These are phyloP conservation scores for Pelobates fuscus DNA, from an alignment of 2,113 vertebrate species.

Conservation along the genomic window DNA sequence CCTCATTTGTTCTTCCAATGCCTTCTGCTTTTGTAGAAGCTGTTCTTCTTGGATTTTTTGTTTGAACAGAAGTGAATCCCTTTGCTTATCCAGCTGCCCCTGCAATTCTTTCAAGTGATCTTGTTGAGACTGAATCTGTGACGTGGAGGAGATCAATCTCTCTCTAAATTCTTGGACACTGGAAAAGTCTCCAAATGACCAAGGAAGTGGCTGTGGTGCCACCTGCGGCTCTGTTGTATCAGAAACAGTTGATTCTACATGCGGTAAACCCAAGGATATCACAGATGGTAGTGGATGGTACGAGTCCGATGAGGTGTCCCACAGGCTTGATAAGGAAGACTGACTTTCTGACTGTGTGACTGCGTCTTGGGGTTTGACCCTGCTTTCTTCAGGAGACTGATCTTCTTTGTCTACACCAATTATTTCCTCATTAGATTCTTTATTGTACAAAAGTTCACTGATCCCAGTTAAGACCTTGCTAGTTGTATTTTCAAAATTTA, in stretches of 20 bases:
- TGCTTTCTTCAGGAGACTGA: not conserved
- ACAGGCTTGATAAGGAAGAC: slow-evolving; percentile 23
- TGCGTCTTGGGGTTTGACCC: not conserved
- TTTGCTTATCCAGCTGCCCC: slow-evolving; percentile 62
- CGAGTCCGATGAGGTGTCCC: slow-evolving; percentile 16
- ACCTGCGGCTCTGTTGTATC: slow-evolving; percentile 21
- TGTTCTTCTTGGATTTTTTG: slow-evolving; percentile 68
- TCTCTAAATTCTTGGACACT: slow-evolving; percentile 51
- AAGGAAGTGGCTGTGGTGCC: slow-evolving; percentile 11
- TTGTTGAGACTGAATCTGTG: slow-evolving; percentile 62
- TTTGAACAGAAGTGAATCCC: slow-evolving; percentile 62
- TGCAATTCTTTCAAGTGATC: slow-evolving; percentile 63
- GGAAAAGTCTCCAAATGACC: slow-evolving; percentile 51
- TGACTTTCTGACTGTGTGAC: not conserved
- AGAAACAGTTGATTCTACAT: slow-evolving; percentile 7
- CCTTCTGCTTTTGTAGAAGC: slow-evolving; percentile 60
- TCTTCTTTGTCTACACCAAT: not conserved
- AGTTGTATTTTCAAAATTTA: not conserved
- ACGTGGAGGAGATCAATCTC: slow-evolving; percentile 54
- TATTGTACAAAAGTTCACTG: too few relatives aligned
- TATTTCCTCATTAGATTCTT: too few relatives aligned
- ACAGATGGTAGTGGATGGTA: slow-evolving; percentile 16
- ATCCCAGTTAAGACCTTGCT: not conserved
- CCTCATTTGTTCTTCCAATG: slow-evolving; percentile 65
- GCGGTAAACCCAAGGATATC: slow-evolving; percentile 22